Percentiles rank a stretch among this genome's conserved stretches.
Evolutionary conservation across 2,113 vertebrate species (phyloP).

Genomic region (Syrmaticus mikado): DNA sequence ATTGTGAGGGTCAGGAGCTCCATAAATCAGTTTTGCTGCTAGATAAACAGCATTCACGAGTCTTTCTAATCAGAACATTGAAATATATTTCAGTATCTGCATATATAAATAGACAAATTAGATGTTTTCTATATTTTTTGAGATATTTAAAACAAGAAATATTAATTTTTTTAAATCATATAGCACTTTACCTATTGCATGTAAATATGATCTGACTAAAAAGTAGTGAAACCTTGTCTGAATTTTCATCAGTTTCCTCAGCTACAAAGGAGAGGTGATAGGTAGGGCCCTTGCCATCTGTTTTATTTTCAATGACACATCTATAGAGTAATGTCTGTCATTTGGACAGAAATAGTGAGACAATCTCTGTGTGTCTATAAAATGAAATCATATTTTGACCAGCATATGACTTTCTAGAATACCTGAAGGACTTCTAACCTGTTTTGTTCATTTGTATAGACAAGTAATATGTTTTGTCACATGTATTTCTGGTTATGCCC

Average conservation of each 20-base stretch:
- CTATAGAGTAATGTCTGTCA: slow-evolving; percentile 22
- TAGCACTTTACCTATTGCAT: neutral
- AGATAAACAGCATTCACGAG: neutral
- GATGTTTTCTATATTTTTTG: neutral
- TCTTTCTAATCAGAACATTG: neutral
- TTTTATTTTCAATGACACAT: neutral
- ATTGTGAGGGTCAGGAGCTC: neutral
- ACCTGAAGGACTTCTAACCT: neutral
- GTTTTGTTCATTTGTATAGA: neutral
- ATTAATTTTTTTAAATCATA: neutral
- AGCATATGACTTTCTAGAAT: neutral
- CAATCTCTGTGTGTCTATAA: slow-evolving; percentile 3
- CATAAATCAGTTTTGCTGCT: neutral
- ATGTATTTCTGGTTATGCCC: neutral
- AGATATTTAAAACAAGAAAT: neutral
- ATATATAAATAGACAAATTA: neutral
- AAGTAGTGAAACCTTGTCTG: neutral
- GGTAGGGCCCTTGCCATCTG: neutral
- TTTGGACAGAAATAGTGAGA: neutral
- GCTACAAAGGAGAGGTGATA: neutral
- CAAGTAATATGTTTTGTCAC: neutral
- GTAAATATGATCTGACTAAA: neutral
- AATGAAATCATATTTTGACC: neutral
- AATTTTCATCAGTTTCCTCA: neutral
- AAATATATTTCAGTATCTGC: neutral